Percentiles rank a stretch among this genome's conserved stretches.
phyloP scores from a whole-genome alignment of 2,797 vertebrate species.

The Knipowitschia caucasica region DNA sequence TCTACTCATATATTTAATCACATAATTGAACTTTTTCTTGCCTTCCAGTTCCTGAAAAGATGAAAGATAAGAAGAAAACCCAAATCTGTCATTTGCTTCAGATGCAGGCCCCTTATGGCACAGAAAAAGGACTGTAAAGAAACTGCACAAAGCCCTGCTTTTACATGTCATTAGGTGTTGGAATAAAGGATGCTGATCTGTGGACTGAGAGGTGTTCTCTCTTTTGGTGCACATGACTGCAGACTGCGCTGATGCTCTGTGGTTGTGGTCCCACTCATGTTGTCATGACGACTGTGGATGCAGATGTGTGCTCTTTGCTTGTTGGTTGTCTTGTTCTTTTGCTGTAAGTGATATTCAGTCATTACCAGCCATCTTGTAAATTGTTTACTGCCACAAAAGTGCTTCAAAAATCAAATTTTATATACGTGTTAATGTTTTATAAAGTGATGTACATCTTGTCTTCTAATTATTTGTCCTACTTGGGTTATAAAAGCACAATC shows the following conservation, averaged over 20 bases:
- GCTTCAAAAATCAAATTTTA: slow-evolving; percentile 85
- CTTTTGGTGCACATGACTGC: slow-evolving; percentile 35
- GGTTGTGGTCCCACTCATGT: slow-evolving; percentile 47
- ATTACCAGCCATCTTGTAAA: slow-evolving; percentile 87
- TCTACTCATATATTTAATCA: too few relatives aligned
- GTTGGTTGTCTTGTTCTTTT: slow-evolving; percentile 70
- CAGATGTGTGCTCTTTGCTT: slow-evolving; percentile 76
- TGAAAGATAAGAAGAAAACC: slow-evolving; percentile 66
- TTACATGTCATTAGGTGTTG: slow-evolving; percentile 66
- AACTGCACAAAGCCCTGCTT: slow-evolving; percentile 76
- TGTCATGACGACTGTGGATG: slow-evolving; percentile 62
- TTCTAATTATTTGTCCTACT: slow-evolving; percentile 76
- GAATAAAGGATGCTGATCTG: slow-evolving; percentile 53
- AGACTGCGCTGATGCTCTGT: slow-evolving; percentile 58
- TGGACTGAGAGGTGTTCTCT: slow-evolving; percentile 58
- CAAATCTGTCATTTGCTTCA: slow-evolving; percentile 41
- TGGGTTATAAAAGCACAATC: slow-evolving; percentile 99
- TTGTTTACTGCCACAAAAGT: slow-evolving; percentile 87
- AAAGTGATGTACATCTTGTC: slow-evolving; percentile 73
- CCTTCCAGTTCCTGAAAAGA: slow-evolving; percentile 85
- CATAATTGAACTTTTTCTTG: background rate
- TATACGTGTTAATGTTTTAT: slow-evolving; percentile 89
- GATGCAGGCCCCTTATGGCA: slow-evolving; percentile 61
- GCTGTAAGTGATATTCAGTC: slow-evolving; percentile 62
- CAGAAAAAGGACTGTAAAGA: slow-evolving; percentile 51